Conservation (phyloP, 2,888 invertebrate genomes). For the Tiliacea citrago region DNA sequence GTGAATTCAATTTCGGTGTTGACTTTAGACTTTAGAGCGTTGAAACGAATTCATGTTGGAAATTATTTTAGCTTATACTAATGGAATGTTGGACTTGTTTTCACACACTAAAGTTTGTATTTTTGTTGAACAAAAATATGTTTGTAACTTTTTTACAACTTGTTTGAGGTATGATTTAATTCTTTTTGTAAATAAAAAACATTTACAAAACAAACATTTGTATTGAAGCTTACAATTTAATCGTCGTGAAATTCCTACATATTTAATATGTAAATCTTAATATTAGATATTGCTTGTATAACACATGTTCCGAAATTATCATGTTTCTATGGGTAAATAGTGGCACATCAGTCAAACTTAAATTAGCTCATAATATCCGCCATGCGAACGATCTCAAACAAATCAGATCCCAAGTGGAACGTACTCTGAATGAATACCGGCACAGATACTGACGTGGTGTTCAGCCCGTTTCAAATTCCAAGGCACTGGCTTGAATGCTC, state of each 20-base stretch:
- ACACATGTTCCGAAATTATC: not conserved
- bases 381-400: slow-evolving; percentile 35
- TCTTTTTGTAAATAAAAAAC: not conserved
- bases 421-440: slow-evolving; percentile 52
- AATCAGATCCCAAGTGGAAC: slow-evolving; percentile 58
- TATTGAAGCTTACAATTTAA: slow-evolving; percentile 3
- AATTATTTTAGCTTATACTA: slow-evolving; percentile 16
- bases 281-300: not conserved
- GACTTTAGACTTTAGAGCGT: slow-evolving; percentile 31
- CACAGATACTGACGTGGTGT: slow-evolving; percentile 53
- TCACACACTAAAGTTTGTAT: not conserved
- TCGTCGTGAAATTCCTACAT: not conserved
- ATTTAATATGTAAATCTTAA: not conserved
- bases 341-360: not conserved
- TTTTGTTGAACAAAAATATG: slow-evolving; percentile 21
- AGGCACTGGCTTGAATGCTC: slow-evolving; percentile 62
- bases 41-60: slow-evolving; percentile 18
- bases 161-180: slow-evolving; percentile 21
- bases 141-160: slow-evolving; percentile 17
- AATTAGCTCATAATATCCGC: slow-evolving; percentile 22
- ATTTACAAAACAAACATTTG: slow-evolving; percentile 26
- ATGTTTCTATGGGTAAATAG: not conserved
- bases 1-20: slow-evolving; percentile 47
- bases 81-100: slow-evolving; percentile 1
- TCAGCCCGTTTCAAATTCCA: slow-evolving; percentile 60